A percentile compares a stretch with the other conserved stretches of the same genome.
These are phyloP conservation scores for Drosophila kuntzei DNA, from an alignment of 2,888 invertebrate species.

Conservation along the genomic window DNA sequence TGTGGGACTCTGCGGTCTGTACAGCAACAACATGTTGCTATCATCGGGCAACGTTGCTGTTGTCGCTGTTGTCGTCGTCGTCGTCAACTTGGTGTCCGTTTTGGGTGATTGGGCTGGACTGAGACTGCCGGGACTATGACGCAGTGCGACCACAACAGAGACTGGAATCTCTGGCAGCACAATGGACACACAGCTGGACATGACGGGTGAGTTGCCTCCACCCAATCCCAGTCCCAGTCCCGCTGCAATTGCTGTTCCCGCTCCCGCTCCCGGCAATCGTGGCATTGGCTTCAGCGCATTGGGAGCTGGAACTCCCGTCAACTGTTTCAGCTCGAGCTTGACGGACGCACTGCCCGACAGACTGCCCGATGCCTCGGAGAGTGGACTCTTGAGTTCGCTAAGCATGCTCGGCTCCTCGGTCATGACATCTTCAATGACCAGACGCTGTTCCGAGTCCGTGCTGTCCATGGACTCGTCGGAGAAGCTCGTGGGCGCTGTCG, in stretches of 20 bases:
- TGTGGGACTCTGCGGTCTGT: neutral
- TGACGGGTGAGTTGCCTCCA: neutral
- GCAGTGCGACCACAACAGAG: constrained; percentile 75
- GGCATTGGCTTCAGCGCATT: constrained; percentile 69
- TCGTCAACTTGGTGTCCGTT: constrained; percentile 6
- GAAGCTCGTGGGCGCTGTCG: constrained; percentile 55
- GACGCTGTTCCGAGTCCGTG: constrained; percentile 88
- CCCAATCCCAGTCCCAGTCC: neutral
- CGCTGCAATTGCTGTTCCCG: neutral
- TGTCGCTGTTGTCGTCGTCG: neutral
- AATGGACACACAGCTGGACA: constrained; percentile 71
- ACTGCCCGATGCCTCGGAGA: constrained; percentile 50
- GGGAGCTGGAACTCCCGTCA: constrained; percentile 61
- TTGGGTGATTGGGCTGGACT: constrained; percentile 45
- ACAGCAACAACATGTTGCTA: constrained; percentile 25
- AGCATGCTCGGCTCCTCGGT: constrained; percentile 74
- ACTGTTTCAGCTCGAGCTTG: constrained; percentile 59
- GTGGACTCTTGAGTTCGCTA: constrained; percentile 73
- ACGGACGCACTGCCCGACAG: constrained; percentile 51
- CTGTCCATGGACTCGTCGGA: constrained; percentile 88
- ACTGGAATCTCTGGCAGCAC: constrained; percentile 81
- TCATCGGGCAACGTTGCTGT: neutral
- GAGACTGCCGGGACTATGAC: constrained; percentile 38
- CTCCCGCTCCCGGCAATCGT: constrained; percentile 13
- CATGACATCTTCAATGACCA: constrained; percentile 87